These are phyloP conservation scores for Leucoma salicis DNA, from an alignment of 2,888 invertebrate species.

Conservation along the genomic window DNA sequence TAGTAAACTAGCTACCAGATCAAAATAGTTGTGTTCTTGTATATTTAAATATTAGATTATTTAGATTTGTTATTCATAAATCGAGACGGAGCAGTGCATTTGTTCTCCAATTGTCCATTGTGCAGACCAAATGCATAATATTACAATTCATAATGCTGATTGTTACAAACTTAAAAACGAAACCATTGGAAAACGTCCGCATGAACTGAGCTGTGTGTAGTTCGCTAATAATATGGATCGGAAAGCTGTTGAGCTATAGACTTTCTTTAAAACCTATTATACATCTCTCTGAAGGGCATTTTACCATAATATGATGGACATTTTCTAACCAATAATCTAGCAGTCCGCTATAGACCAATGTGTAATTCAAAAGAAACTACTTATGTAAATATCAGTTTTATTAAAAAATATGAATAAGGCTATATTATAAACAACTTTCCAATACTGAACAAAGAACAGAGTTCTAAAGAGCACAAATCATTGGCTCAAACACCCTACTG, in stretches of 20 bases:
- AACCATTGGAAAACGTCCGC: too few species aligned
- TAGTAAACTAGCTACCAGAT: slow-evolving; percentile 60
- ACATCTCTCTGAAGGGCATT: too few species aligned
- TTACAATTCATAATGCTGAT: slow-evolving; percentile 8
- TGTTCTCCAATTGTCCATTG: slow-evolving; percentile 24
- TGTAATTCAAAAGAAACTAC: too few species aligned
- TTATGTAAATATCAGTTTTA: too few species aligned
- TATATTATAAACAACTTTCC: background rate
- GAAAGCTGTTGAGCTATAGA: too few species aligned
- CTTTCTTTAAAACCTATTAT: too few species aligned
- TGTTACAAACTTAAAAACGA: slow-evolving; percentile 1
- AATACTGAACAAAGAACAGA: background rate
- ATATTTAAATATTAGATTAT: slow-evolving; percentile 59
- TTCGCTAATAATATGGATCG: too few species aligned
- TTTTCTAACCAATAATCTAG: too few species aligned
- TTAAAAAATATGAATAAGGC: too few species aligned
- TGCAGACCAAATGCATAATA: slow-evolving; percentile 31
- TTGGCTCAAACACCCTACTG: background rate
- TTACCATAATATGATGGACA: too few species aligned
- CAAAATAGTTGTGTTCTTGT: slow-evolving; percentile 55
- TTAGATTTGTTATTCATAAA: slow-evolving; percentile 60
- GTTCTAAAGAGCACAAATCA: background rate
- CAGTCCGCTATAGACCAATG: too few species aligned
- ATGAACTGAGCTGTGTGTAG: too few species aligned
- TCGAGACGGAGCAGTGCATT: slow-evolving; percentile 51